phyloP scores from a whole-genome alignment of 2,113 vertebrate genomes.

The Silurus meridionalis region DNA sequence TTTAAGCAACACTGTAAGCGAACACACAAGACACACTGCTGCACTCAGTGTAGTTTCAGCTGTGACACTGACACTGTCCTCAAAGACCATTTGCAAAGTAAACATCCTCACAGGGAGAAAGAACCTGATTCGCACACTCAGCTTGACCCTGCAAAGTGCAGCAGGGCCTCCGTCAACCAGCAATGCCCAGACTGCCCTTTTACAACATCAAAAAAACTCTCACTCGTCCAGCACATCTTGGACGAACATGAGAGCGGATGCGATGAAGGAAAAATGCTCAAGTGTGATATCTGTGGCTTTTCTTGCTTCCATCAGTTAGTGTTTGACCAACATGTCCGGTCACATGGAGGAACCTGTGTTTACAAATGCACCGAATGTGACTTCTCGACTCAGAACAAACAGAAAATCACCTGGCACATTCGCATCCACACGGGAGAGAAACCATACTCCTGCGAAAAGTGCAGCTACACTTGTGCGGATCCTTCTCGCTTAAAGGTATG shows the following conservation, averaged over 20 bases:
- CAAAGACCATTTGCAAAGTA: slow-evolving; percentile 77
- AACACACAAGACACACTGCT: slow-evolving; percentile 71
- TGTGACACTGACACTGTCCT: slow-evolving; percentile 77
- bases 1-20: slow-evolving; percentile 87
- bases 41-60: slow-evolving; percentile 74
- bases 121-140: slow-evolving; percentile 69
- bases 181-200: slow-evolving; percentile 84
- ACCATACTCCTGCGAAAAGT: slow-evolving; percentile 90
- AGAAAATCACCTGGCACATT: slow-evolving; percentile 97
- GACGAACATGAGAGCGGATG: slow-evolving; percentile 77
- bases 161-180: slow-evolving; percentile 78
- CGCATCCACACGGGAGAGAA: slow-evolving; percentile 96
- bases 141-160: slow-evolving; percentile 75
- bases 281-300: slow-evolving; percentile 84
- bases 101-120: slow-evolving; percentile 68
- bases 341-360: slow-evolving; percentile 83
- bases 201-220: slow-evolving; percentile 78
- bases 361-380: slow-evolving; percentile 92
- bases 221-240: slow-evolving; percentile 83
- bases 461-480: slow-evolving; percentile 86
- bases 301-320: slow-evolving; percentile 85
- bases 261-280: slow-evolving; percentile 70
- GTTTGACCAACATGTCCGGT: slow-evolving; percentile 90
- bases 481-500: slow-evolving; percentile 91
- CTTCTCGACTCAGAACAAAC: slow-evolving; percentile 89